Percentiles rank a stretch among this genome's conserved stretches.
phyloP scores from a whole-genome alignment of 2,888 invertebrate genomes.

The Neuroscelio doddi region DNA sequence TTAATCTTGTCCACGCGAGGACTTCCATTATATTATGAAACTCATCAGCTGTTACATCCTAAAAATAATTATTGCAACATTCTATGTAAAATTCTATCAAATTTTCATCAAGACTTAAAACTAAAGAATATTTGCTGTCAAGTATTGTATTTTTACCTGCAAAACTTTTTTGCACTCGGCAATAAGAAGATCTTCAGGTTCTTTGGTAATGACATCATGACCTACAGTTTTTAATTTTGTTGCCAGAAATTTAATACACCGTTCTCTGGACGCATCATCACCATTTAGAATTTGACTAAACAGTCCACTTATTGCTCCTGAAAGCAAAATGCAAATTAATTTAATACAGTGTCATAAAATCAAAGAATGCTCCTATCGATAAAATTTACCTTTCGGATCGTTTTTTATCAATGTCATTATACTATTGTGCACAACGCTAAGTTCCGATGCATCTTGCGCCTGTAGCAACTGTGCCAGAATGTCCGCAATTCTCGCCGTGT shows the following conservation, averaged over 20 bases:
- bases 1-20: constrained; percentile 85
- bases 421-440: constrained; percentile 88
- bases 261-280: constrained; percentile 85
- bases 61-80: constrained; percentile 35
- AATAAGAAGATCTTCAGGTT: constrained; percentile 89
- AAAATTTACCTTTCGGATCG: constrained; percentile 77
- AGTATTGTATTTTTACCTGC: constrained; percentile 79
- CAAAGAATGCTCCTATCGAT: too few relatives aligned
- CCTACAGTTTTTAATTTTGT: constrained; percentile 87
- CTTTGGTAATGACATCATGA: constrained; percentile 84
- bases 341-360: too few relatives aligned
- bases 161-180: constrained; percentile 89
- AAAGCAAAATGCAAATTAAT: too few relatives aligned
- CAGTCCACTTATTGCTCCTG: constrained; percentile 79
- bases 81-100: constrained; percentile 7
- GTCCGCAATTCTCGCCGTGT: constrained; percentile 90
- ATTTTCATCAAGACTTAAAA: constrained; percentile 17
- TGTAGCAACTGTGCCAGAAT: constrained; percentile 93
- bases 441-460: constrained; percentile 88
- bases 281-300: constrained; percentile 81
- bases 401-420: constrained; percentile 84
- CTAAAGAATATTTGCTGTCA: too few relatives aligned
- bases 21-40: constrained; percentile 92
- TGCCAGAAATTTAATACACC: constrained; percentile 90
- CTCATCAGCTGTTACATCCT: constrained; percentile 94